A percentile compares a stretch with the other conserved stretches of the same genome.
phyloP scores from a whole-genome alignment of 1,140 invertebrate genomes.

The Drosophila hydei region DNA sequence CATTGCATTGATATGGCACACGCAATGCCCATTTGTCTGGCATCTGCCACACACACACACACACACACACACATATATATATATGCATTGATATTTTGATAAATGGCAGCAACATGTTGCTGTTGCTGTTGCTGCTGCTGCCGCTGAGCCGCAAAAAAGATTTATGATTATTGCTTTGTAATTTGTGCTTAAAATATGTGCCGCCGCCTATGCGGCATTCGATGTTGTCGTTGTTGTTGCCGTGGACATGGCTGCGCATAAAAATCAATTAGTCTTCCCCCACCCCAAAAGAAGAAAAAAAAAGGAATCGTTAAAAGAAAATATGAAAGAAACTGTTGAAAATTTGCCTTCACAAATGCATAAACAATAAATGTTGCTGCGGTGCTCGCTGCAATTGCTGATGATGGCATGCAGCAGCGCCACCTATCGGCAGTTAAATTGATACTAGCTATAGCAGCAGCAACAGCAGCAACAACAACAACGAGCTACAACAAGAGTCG shows the following conservation, averaged over 20 bases:
- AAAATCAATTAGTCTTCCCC: constrained; percentile 71
- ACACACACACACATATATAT: constrained; percentile 24
- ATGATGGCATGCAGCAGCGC: constrained; percentile 71
- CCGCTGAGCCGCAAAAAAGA: constrained; percentile 75
- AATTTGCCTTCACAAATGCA: constrained; percentile 42
- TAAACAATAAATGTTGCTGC: constrained; percentile 68
- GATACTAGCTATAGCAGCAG: constrained; percentile 42
- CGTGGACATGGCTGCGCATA: constrained; percentile 56
- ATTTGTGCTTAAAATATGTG: constrained; percentile 83
- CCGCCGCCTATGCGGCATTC: constrained; percentile 55
- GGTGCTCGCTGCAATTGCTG: constrained; percentile 34
- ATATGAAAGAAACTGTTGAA: constrained; percentile 6
- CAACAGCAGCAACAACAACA: constrained; percentile 26
- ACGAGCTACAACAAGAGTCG: constrained; percentile 30
- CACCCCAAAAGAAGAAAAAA: constrained; percentile 4
- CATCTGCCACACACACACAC: constrained; percentile 52
- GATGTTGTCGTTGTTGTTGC: constrained; percentile 29
- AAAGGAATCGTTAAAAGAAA: background rate
- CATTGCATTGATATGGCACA: constrained; percentile 68
- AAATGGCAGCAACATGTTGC: constrained; percentile 72
- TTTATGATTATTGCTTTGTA: constrained; percentile 83
- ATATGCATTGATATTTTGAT: constrained; percentile 57
- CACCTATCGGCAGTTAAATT: constrained; percentile 73
- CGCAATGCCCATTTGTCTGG: constrained; percentile 76
- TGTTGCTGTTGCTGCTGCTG: constrained; percentile 35